Evolutionary conservation across 2,888 invertebrate species (phyloP).

Genomic region (Acrobasis repandana): DNA sequence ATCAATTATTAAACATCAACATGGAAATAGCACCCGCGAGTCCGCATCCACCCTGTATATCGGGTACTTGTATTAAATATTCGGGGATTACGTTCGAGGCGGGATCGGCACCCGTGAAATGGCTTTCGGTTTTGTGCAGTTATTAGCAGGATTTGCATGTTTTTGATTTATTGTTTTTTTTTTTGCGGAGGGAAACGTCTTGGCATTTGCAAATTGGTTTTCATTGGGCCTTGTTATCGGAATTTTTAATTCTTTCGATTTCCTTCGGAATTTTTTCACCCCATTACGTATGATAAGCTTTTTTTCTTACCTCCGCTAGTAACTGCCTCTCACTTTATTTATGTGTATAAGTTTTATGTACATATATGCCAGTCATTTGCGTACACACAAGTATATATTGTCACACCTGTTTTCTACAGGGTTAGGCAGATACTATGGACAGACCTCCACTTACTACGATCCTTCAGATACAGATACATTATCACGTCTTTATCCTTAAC

Average conservation of each 20-base stretch:
- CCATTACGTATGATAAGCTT: no score
- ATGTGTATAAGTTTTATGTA: no score
- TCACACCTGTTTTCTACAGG: no score
- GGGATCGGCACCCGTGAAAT: conserved; percentile 76
- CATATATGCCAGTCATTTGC: no score
- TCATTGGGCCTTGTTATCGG: conserved; percentile 15
- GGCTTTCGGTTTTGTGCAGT: conserved; percentile 82
- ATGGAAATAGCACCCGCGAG: conserved; percentile 81
- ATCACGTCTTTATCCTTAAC: no score
- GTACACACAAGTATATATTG: no score
- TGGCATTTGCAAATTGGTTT: conserved; percentile 21
- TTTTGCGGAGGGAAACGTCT: conserved; percentile 35
- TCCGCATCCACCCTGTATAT: conserved; percentile 66
- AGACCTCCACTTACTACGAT: no score
- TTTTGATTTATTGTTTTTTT: conserved; percentile 79
- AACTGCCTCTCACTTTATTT: no score
- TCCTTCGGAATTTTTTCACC: not conserved
- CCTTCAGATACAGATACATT: no score
- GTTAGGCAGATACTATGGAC: no score
- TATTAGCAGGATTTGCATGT: conserved; percentile 81
- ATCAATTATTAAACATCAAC: conserved; percentile 84
- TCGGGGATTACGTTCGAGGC: conserved; percentile 65
- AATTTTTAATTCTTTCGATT: conserved; percentile 9
- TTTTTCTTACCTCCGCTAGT: no score
- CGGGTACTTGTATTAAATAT: conserved; percentile 79